Evolutionary conservation across 2,888 invertebrate genomes (phyloP).

Genomic region (Tubiluchus corallicola): DNA sequence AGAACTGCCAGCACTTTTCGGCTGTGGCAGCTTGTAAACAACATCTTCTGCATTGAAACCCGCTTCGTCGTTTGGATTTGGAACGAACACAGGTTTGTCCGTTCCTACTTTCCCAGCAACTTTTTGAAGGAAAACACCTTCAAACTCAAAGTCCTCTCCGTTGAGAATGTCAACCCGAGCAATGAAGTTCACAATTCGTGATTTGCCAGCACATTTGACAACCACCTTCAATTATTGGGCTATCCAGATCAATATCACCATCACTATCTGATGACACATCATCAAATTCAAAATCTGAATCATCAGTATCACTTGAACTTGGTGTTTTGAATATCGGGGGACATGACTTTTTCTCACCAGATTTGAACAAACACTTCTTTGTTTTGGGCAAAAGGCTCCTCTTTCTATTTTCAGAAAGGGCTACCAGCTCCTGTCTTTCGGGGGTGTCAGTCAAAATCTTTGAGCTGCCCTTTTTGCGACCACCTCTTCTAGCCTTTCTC

Average conservation of each 20-base stretch:
- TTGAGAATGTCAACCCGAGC: neutral
- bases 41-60: neutral
- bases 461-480: slow-evolving; percentile 10
- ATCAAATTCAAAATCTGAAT: neutral
- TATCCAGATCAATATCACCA: neutral
- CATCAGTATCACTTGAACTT: neutral
- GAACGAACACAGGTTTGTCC: neutral
- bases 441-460: slow-evolving; percentile 13
- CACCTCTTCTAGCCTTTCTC: slow-evolving; percentile 8
- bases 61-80: neutral
- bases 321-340: neutral
- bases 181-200: neutral
- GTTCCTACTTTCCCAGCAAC: neutral
- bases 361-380: neutral
- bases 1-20: neutral
- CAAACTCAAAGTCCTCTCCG: neutral
- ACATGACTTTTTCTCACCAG: neutral
- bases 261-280: neutral
- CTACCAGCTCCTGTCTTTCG: slow-evolving; percentile 1
- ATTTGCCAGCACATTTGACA: neutral
- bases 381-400: neutral
- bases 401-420: neutral
- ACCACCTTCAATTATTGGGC: too few species aligned
- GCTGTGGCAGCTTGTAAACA: neutral
- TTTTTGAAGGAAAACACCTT: neutral